Evolutionary conservation across 2,113 vertebrate species (phyloP).

Genomic region (Pipa parva): DNA sequence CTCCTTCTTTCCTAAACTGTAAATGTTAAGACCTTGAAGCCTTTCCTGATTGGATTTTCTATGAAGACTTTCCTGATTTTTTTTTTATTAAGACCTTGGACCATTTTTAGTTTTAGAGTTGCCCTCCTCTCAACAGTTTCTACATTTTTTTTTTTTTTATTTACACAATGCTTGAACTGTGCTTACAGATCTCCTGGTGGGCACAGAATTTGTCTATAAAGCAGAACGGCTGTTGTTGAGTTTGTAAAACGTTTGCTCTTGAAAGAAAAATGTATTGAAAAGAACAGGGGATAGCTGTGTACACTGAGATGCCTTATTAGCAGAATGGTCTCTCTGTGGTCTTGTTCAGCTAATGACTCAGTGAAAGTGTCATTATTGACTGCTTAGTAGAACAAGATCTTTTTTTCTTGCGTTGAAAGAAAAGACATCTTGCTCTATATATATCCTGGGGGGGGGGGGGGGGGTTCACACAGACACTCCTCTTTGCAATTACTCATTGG

Average conservation of each 20-base stretch:
- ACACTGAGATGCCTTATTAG: conserved; percentile 15
- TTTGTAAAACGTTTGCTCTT: conserved; percentile 19
- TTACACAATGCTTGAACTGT: too few species aligned
- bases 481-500: conserved; percentile 9
- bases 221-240: neutral
- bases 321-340: conserved; percentile 26
- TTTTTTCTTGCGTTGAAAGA: conserved; percentile 18
- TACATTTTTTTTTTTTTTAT: too few species aligned
- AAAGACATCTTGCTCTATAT: conserved; percentile 25
- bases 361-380: conserved; percentile 31
- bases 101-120: too few species aligned
- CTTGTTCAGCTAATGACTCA: conserved; percentile 29
- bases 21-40: too few species aligned
- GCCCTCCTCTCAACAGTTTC: too few species aligned
- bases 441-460: conserved; percentile 17
- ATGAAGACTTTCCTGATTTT: too few species aligned
- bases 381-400: conserved; percentile 27
- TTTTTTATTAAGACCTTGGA: too few species aligned
- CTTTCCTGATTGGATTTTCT: too few species aligned
- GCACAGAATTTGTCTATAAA: neutral
- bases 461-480: conserved; percentile 20
- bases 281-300: conserved; percentile 17
- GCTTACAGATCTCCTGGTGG: too few species aligned
- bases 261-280: conserved; percentile 17
- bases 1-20: too few species aligned